Evolutionary conservation across 2,888 invertebrate species (phyloP), one percentile per base, ranked within the genome.

Genomic region (Heteromurus nitidus): DNA sequence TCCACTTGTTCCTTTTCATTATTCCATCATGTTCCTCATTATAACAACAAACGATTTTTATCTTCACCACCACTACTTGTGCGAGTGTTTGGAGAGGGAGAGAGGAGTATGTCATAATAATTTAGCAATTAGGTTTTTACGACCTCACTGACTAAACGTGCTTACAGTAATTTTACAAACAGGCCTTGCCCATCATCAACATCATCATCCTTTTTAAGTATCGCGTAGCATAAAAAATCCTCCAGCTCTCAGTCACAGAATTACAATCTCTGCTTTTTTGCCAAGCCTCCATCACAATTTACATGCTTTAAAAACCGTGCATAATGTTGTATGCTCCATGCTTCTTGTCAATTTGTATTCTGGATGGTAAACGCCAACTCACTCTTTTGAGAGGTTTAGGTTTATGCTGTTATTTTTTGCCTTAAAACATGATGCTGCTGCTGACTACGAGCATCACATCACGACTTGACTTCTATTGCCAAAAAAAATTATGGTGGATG

Each of bases 101-200:
- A 69, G 50, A 65, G 67, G 60, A 44, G 60, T 74, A 65, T 82
- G 82, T 82, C 82, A 77, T 82, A 82, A 82, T 82, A 82, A 82
- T 77, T 82, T 82, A 82, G 77, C 82, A 82, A 82, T 82, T 82
- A 77, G 82, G 73, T 58, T 82, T 82, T 82, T 82, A 82, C 76
- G 82, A 82, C 82, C 77, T 82, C 72, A 82, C 69, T 75, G 70
- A 81, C 69, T 69, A 75, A 65, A 58, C 80, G 72, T 80, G 80
- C 80, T 80, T 73, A 73, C 67, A 72, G 72, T 79, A 79, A 79
- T 79, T 79, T 79, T 72, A 70, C 73, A 36, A 80, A 80, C 80
- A 80, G 73, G 65, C 67, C 79, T 79, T 79, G 65, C 64, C 72
- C 64, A 72, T 72, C 72, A 60, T 68, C 60, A 68, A 55, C 36